phyloP scores from a whole-genome alignment of 92 coral and sea anemone genomes.

The Micromussa lordhowensis region DNA sequence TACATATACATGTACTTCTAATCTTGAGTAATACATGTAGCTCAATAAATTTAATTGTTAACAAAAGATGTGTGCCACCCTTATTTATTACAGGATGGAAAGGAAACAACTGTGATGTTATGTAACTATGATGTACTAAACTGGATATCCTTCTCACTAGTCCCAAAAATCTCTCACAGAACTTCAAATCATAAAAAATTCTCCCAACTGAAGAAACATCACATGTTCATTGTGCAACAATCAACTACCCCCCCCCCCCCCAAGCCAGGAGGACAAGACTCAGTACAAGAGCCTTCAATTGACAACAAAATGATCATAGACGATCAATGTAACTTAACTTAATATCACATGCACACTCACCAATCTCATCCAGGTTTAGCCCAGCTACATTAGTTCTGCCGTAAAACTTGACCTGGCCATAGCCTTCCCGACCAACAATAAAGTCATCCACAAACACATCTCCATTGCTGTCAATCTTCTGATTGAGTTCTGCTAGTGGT shows the following conservation, averaged over 20 bases:
- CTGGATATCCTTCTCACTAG: no score
- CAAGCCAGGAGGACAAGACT: no score
- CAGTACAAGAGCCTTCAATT: neutral
- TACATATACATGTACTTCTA: no score
- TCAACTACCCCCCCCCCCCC: no score
- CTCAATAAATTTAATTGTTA: neutral
- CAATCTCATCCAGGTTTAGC: conserved; percentile 92
- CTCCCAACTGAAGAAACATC: no score
- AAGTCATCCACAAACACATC: conserved; percentile 92
- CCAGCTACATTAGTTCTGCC: conserved; percentile 95
- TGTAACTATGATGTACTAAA: no score
- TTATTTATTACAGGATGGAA: neutral
- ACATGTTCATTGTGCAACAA: no score
- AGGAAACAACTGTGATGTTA: no score
- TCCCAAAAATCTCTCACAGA: no score
- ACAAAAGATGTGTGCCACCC: neutral
- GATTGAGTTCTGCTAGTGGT: conserved; percentile 78
- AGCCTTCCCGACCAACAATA: conserved; percentile 89
- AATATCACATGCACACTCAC: conserved; percentile 48
- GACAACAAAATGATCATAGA: neutral
- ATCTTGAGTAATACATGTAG: no score
- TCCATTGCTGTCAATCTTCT: conserved; percentile 77
- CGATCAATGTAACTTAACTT: no score
- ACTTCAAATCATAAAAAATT: no score
- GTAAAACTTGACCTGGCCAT: conserved; percentile 90